These are phyloP conservation scores for Leptinotarsa peninsularis DNA, from an alignment of 2,888 invertebrate genomes.

Conservation along the genomic window DNA sequence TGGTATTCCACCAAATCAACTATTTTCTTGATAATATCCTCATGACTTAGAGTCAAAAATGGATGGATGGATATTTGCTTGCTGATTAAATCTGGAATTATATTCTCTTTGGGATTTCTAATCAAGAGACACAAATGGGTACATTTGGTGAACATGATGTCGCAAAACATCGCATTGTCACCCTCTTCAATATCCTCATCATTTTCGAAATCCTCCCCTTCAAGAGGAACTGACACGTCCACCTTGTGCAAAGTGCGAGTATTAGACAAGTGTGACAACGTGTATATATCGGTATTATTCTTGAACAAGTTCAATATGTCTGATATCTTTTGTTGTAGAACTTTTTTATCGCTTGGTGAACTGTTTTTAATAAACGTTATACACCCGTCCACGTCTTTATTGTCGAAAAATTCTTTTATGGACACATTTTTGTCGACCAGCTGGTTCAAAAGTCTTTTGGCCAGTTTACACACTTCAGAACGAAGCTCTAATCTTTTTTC, in stretches of 20 bases:
- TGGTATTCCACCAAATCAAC: conserved; percentile 8
- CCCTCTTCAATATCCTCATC: not conserved
- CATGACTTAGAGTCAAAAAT: conserved; percentile 7
- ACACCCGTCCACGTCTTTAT: conserved; percentile 15
- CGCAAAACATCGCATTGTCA: conserved; percentile 7
- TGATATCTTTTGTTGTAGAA: conserved; percentile 7
- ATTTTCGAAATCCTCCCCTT: too few species aligned
- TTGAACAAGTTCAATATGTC: conserved; percentile 2
- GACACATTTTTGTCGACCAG: conserved; percentile 4
- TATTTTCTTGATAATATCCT: conserved; percentile 18
- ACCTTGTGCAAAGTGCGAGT: not conserved
- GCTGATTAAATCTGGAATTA: conserved; percentile 9
- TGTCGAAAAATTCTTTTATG: conserved; percentile 7
- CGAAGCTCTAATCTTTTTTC: conserved; percentile 1
- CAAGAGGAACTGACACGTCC: not conserved
- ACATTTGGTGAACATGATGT: conserved; percentile 17
- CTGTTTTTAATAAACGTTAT: not conserved
- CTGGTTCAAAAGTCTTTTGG: conserved; percentile 4
- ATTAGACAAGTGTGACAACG: conserved; percentile 19
- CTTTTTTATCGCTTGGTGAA: too few species aligned
- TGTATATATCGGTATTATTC: not conserved
- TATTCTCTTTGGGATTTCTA: not conserved
- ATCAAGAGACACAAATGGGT: conserved; percentile 11
- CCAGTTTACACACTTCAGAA: conserved; percentile 6
- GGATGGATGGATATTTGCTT: conserved; percentile 15